Evolutionary conservation across 1,140 invertebrate genomes (phyloP).

Genomic region (Cydia fagiglandana): DNA sequence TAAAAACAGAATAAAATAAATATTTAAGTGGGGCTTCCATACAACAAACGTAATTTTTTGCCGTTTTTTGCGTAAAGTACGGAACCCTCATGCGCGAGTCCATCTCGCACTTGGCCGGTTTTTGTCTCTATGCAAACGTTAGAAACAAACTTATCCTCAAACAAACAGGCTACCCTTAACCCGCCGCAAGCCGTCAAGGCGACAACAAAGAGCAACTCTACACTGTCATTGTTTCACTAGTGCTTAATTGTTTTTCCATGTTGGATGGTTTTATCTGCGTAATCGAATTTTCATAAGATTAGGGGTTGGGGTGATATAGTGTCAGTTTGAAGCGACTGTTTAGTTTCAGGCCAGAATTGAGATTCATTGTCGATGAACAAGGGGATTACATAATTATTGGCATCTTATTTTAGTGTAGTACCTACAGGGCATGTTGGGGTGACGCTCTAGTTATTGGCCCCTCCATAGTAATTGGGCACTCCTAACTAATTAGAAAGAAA

Average conservation of each 20-base stretch:
- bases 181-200: conserved; percentile 64
- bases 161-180: conserved; percentile 31
- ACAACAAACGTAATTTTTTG: too few relatives aligned
- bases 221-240: conserved; percentile 71
- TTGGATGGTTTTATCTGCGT: conserved; percentile 67
- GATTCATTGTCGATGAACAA: background rate
- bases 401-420: background rate
- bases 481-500: too few relatives aligned
- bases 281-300: conserved; percentile 72
- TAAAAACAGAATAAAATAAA: too few relatives aligned
- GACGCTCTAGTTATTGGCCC: too few relatives aligned
- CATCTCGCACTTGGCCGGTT: too few relatives aligned
- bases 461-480: too few relatives aligned
- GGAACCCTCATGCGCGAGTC: too few relatives aligned
- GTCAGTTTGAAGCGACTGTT: conserved; percentile 45
- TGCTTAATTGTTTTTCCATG: conserved; percentile 77
- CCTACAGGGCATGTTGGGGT: too few relatives aligned
- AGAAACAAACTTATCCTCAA: background rate
- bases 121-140: background rate
- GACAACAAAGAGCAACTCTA: conserved; percentile 74
- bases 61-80: too few relatives aligned
- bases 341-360: conserved; percentile 14
- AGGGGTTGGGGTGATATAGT: conserved; percentile 57
- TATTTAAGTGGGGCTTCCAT: too few relatives aligned
- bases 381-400: background rate